Percentiles rank a stretch among this genome's conserved stretches.
Evolutionary conservation across 2,888 invertebrate species (phyloP).

Genomic region (Herminia tarsipennalis): DNA sequence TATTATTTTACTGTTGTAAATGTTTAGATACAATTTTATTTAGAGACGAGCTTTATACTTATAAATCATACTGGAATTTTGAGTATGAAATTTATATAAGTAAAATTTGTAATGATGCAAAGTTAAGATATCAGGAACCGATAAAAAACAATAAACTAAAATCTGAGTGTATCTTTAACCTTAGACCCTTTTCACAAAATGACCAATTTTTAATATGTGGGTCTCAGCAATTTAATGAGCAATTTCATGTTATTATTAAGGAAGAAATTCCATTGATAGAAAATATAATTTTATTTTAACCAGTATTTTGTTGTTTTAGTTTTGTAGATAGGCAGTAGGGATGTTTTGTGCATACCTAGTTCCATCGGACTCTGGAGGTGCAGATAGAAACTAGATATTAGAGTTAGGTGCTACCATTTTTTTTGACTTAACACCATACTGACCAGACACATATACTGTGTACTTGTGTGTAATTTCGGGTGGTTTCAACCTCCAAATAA

Average conservation of each 20-base stretch:
- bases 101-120: slow-evolving; percentile 29
- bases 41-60: slow-evolving; percentile 85
- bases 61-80: slow-evolving; percentile 90
- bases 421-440: no score
- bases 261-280: slow-evolving; percentile 50
- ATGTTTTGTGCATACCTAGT: no score
- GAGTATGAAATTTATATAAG: slow-evolving; percentile 86
- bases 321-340: no score
- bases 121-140: slow-evolving; percentile 82
- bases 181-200: slow-evolving; percentile 54
- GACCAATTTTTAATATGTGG: slow-evolving; percentile 87
- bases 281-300: slow-evolving; percentile 70
- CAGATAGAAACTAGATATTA: no score
- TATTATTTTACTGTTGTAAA: slow-evolving; percentile 87
- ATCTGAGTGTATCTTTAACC: slow-evolving; percentile 57
- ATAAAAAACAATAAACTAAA: slow-evolving; percentile 68
- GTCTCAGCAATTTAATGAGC: slow-evolving; percentile 82
- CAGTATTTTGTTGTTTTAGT: neutral
- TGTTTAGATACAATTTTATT: slow-evolving; percentile 86
- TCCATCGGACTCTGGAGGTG: no score
- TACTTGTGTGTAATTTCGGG: no score
- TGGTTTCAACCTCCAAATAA: no score
- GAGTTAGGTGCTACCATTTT: no score
- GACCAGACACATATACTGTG: no score
- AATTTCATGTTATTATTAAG: slow-evolving; percentile 65